Base-by-base conservation (phyloP, 2,797 vertebrate genomes). In the Lagocephalus sceleratus region DNA sequence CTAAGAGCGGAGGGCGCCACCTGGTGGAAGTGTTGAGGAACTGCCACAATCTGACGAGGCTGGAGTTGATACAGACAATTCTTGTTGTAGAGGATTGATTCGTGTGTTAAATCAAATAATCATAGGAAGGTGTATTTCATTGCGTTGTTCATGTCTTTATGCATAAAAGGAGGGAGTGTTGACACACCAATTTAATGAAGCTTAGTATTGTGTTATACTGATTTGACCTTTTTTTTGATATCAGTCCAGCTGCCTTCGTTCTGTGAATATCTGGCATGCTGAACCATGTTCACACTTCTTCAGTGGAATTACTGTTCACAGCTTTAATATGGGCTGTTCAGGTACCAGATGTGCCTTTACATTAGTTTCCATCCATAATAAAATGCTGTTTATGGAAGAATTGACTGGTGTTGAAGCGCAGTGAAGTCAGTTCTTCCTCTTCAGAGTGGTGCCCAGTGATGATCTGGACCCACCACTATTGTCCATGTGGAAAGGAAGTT, bases 1-100 rank as follows among this genome's bases (percentile, higher is more conserved):
- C 79, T 92, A 87, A 79, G 88, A 82, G 60, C 20, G 51, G 55
- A 65, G 69, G 58, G 78, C 48, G 76, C 85, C 88, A 63, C 63
- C 88, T 78, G 63, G 56, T 88, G 88, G 86, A 54, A 20, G 0
- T 14, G 19, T 22, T 41, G 53, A 67, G 61, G 55, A 71, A 76
- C 73, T 76, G 57, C 77, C 29, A 70, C 51, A 25, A 6, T 6
- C n/a, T 10, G 42, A 56, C 54, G 40, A 12, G 54, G 32, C n/a
- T 47, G 47, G 38, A 52, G 49, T 14, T 15, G 35, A 60, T 25
- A 15, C 38, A 20, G 17, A 60, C 72, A 74, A 62, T 81, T 87
- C 70, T 81, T 85, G 71, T 83, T 83, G 70, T 79, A 78, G 67
- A 81, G 74, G 70, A 77, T 78, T 79, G 74, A 70, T 60, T 66